Conservation (phyloP, 2,888 invertebrate genomes). For the Lysandra coridon region DNA sequence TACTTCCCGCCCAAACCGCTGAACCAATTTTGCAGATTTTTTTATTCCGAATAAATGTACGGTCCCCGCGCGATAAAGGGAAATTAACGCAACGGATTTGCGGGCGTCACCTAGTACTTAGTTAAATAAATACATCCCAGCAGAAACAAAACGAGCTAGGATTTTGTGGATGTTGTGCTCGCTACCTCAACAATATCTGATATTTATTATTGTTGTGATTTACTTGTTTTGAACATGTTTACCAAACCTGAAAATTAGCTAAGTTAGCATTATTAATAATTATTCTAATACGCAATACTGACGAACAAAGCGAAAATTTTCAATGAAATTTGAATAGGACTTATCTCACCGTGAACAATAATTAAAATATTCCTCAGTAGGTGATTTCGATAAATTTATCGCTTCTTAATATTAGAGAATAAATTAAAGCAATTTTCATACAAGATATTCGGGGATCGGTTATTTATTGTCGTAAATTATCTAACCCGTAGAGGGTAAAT, state of each 20-base stretch:
- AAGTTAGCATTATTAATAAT: background rate
- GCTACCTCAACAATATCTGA: too few species aligned
- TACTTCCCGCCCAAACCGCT: too few species aligned
- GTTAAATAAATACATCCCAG: too few species aligned
- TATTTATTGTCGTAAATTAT: conserved; percentile 31
- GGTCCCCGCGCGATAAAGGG: too few species aligned
- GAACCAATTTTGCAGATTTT: too few species aligned
- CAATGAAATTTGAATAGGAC: background rate
- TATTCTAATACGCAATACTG: conserved; percentile 6
- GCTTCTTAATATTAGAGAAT: conserved; percentile 26
- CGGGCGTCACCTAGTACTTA: too few species aligned
- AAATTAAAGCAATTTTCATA: conserved; percentile 31
- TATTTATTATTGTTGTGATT: background rate
- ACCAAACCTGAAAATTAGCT: background rate
- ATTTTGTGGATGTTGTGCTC: too few species aligned
- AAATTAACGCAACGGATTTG: too few species aligned
- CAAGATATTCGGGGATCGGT: conserved; percentile 29
- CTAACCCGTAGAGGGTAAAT: conserved; percentile 27
- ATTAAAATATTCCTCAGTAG: conserved; percentile 21
- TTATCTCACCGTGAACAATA: background rate
- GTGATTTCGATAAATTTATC: conserved; percentile 18
- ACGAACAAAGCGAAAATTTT: background rate
- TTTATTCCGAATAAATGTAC: too few species aligned
- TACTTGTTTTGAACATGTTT: background rate
- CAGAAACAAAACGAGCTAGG: too few species aligned